These are phyloP conservation scores for Campopleginae sp. DNA, from an alignment of 2,888 invertebrate genomes.

Conservation along the genomic window DNA sequence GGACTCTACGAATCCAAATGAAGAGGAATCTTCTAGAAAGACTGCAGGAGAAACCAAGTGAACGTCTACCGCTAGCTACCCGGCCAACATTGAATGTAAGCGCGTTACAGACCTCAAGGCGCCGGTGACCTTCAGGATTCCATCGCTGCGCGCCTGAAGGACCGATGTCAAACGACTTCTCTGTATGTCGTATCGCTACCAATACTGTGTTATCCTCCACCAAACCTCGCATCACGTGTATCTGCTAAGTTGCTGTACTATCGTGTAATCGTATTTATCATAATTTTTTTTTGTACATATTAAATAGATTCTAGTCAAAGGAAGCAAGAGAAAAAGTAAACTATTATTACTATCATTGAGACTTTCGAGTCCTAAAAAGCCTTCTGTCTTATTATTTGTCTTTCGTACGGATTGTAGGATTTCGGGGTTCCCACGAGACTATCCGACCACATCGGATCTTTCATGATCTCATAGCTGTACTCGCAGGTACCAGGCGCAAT, in stretches of 20 bases:
- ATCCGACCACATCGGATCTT: conserved; percentile 20
- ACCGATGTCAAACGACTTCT: conserved; percentile 2
- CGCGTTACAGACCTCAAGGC: conserved; percentile 51
- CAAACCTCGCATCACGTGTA: not conserved
- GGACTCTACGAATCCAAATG: not conserved
- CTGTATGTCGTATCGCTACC: conserved; percentile 5
- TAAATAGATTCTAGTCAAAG: conserved; percentile 64
- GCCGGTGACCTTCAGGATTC: not conserved
- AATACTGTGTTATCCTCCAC: not conserved
- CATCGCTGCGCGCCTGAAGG: conserved; percentile 34
- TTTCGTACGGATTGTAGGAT: conserved; percentile 32
- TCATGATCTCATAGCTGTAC: conserved; percentile 12
- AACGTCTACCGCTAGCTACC: conserved; percentile 1
- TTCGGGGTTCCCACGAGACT: conserved; percentile 59
- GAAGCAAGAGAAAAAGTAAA: conserved; percentile 35
- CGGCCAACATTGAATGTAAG: conserved; percentile 1
- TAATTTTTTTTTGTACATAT: conserved; percentile 25
- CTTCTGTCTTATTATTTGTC: not conserved
- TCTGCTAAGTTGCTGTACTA: conserved; percentile 4
- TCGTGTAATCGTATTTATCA: conserved; percentile 31
- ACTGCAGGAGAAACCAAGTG: conserved; percentile 32
- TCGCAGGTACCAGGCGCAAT: conserved; percentile 29
- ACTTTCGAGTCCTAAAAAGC: conserved; percentile 28
- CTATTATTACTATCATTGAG: conserved; percentile 26
- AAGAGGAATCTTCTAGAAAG: conserved; percentile 14